These are phyloP conservation scores for Hippopotamyrus pictus DNA, from an alignment of 2,797 vertebrate genomes.

Conservation along the genomic window DNA sequence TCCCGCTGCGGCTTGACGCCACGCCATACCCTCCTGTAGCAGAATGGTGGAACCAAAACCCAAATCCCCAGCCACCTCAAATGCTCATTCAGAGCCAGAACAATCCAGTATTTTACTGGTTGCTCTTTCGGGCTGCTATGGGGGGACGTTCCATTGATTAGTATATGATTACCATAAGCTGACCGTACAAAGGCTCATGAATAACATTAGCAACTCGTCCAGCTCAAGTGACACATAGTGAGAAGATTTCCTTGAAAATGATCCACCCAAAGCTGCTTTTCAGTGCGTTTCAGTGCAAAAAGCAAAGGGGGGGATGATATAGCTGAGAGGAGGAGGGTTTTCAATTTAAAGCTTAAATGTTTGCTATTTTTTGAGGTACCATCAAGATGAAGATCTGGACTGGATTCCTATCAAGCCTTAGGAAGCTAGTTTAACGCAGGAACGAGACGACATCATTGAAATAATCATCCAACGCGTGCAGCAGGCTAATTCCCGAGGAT, in stretches of 20 bases:
- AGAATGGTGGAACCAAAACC: not conserved
- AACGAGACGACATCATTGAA: not conserved
- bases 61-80: not conserved
- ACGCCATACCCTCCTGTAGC: not conserved
- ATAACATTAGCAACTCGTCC: not conserved
- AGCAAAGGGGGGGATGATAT: not conserved
- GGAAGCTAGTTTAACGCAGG: not conserved
- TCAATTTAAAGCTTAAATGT: not conserved
- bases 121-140: not conserved
- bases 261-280: not conserved
- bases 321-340: not conserved
- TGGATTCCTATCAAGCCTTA: not conserved
- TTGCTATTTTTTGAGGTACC: not conserved
- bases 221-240: not conserved
- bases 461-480: not conserved
- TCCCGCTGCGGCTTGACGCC: not conserved
- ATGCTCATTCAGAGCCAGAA: not conserved
- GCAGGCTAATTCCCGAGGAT: not conserved
- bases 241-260: not conserved
- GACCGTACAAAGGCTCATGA: not conserved
- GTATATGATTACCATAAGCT: not conserved
- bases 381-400: not conserved
- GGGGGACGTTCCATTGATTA: not conserved
- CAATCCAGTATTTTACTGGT: not conserved
- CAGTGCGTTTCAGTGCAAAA: not conserved